A percentile compares a stretch with the other conserved stretches of the same genome.
Evolutionary conservation across 2,888 invertebrate genomes (phyloP).

Genomic region (Agonopterix subpropinquella): DNA sequence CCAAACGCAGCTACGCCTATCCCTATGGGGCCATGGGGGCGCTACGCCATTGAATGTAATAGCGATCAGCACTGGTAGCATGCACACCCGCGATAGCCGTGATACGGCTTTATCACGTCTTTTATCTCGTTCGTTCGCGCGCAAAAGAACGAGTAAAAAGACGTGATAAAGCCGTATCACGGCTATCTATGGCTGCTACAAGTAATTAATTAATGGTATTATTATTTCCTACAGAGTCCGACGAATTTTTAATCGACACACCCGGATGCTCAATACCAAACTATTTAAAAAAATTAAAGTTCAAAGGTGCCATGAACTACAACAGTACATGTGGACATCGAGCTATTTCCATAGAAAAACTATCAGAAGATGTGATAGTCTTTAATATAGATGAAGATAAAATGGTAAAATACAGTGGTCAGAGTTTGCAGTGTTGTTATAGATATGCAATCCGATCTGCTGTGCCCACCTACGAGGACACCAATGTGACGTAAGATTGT

Average conservation of each 20-base stretch:
- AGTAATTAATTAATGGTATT: not conserved
- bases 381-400: constrained; percentile 27
- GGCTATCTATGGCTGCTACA: not conserved
- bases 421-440: constrained; percentile 34
- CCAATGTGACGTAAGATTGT: constrained; percentile 26
- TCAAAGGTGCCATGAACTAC: constrained; percentile 15
- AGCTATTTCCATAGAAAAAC: constrained; percentile 30
- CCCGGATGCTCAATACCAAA: constrained; percentile 46
- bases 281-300: constrained; percentile 29
- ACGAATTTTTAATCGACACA: constrained; percentile 37
- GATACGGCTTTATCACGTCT: too few species aligned
- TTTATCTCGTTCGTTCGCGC: too few species aligned
- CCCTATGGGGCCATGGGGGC: too few species aligned
- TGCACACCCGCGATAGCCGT: too few species aligned
- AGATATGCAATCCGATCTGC: constrained; percentile 27
- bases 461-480: constrained; percentile 22
- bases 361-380: constrained; percentile 18
- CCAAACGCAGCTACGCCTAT: too few species aligned
- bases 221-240: constrained; percentile 14
- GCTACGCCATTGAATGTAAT: too few species aligned
- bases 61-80: too few species aligned
- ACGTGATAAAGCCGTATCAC: too few species aligned
- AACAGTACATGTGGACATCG: constrained; percentile 29
- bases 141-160: too few species aligned
- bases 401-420: constrained; percentile 22